These are phyloP conservation scores for Diacarnus erythraeanus DNA, from an alignment of 37 sponge, comb jelly and placozoan genomes.

Conservation along the genomic window DNA sequence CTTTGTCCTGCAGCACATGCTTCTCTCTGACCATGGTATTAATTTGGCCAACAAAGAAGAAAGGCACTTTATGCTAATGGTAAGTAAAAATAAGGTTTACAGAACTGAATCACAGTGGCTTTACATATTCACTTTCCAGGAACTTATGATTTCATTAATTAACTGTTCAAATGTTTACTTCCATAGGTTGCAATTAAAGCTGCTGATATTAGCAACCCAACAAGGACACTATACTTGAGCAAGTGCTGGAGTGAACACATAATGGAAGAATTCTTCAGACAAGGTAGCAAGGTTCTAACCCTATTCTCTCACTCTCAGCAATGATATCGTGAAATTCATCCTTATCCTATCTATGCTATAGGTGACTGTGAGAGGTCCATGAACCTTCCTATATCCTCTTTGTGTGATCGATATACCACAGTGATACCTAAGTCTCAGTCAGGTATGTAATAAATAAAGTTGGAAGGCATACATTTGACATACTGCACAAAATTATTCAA, in stretches of 20 bases:
- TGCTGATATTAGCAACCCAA: slow-evolving; percentile 84
- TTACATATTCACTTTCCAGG: not conserved
- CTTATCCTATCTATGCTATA: slow-evolving; percentile 5
- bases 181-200: slow-evolving; percentile 74
- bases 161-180: not conserved
- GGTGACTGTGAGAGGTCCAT: slow-evolving; percentile 60
- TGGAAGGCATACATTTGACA: too few species aligned
- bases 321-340: too few species aligned
- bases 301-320: too few species aligned
- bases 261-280: slow-evolving; percentile 85
- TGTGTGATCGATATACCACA: slow-evolving; percentile 64
- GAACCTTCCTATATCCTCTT: slow-evolving; percentile 65
- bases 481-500: too few species aligned
- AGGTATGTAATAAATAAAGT: slow-evolving; percentile 40
- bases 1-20: slow-evolving; percentile 9
- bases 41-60: slow-evolving; percentile 11
- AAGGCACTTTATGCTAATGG: slow-evolving; percentile 41
- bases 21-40: slow-evolving; percentile 3
- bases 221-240: slow-evolving; percentile 38
- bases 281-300: too few species aligned
- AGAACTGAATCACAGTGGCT: too few species aligned
- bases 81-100: slow-evolving; percentile 8
- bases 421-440: slow-evolving; percentile 59
- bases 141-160: not conserved
- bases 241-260: slow-evolving; percentile 70